Evolutionary conservation across 2,888 invertebrate species (phyloP).

Genomic region (Neoascia interrupta): DNA sequence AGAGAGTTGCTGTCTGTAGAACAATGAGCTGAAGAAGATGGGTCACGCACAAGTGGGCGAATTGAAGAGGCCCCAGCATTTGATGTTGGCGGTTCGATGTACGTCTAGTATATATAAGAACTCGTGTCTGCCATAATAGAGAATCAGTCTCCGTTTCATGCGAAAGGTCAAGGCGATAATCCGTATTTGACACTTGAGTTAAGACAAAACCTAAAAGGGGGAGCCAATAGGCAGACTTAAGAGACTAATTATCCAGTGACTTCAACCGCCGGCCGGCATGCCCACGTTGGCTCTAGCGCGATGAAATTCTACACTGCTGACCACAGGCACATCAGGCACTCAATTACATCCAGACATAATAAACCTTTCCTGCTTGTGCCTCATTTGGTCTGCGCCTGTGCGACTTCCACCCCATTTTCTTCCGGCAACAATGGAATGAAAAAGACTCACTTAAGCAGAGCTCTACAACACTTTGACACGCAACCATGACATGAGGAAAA

Average conservation of each 20-base stretch:
- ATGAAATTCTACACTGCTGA: constrained; percentile 66
- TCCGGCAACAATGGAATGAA: constrained; percentile 59
- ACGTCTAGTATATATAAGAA: not conserved
- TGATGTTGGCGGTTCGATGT: constrained; percentile 1
- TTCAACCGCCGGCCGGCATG: constrained; percentile 35
- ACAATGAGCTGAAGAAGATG: constrained; percentile 30
- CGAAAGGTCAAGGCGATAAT: constrained; percentile 52
- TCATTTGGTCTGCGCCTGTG: constrained; percentile 30
- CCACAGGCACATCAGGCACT: constrained; percentile 61
- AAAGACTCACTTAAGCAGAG: constrained; percentile 13
- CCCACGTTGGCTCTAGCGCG: constrained; percentile 38
- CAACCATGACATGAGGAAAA: constrained; percentile 48
- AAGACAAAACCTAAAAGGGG: not conserved
- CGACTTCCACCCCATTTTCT: constrained; percentile 54
- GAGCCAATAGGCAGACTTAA: constrained; percentile 16
- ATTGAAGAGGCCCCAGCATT: constrained; percentile 35
- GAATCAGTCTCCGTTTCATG: no score
- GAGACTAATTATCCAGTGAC: constrained; percentile 55
- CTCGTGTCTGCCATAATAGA: no score
- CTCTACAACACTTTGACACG: constrained; percentile 63
- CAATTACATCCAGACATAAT: constrained; percentile 67
- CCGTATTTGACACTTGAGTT: constrained; percentile 16
- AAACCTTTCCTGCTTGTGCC: constrained; percentile 56
- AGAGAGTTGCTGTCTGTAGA: not conserved
- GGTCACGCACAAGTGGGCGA: constrained; percentile 56